Base-by-base conservation (phyloP, 2,888 invertebrate genomes). In the Drosophila stalkeri region DNA sequence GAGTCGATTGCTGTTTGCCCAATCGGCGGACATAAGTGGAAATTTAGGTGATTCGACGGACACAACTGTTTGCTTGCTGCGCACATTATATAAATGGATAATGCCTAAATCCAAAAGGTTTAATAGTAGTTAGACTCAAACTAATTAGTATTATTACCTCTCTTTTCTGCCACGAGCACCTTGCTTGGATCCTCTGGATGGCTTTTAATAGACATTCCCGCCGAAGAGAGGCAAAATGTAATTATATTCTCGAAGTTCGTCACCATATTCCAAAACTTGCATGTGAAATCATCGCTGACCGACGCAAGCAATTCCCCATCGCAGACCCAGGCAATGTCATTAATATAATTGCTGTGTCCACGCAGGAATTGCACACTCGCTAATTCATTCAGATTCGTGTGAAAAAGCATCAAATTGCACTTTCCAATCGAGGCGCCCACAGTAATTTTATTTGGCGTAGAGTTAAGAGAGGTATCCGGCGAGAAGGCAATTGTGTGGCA, bases 221-320 rank as follows among this genome's bases (percentile, higher is more conserved):
- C 95, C 16, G 96, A 96, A 31, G 94, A 94, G 23, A 97, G 93
- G 69, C 94, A 93, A 86, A 96, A 95, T 43, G 94, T 94, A 7
- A 94, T 93, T 31, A 94, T 91, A 80, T 94, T 94, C 77, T 94
- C 93, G 69, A 93, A 94, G 71, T 93, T 93, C 43, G 93, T 93
- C 37, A 94, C 93, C 11, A 93, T 93, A 43, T 81, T 87, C 96
- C 96, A 97, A 35, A 97, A 93, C 84, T 95, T 94, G 84, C 96
- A 96, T 0, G 96, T 95, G 77, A 95, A 95, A 91, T 97, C 97
- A 92, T 97, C 97, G 79, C 96, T 95, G 2, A 95, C 95, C n/a
- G 96, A 96, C 18, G 96, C 96, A 60, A 97, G 91, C 79, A 94
- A 94, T 65, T 94, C 94, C 33, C 96, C 96, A 65, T 95, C 95